Base-by-base conservation (phyloP, 2,888 invertebrate genomes). In the Alsophila aescularia region DNA sequence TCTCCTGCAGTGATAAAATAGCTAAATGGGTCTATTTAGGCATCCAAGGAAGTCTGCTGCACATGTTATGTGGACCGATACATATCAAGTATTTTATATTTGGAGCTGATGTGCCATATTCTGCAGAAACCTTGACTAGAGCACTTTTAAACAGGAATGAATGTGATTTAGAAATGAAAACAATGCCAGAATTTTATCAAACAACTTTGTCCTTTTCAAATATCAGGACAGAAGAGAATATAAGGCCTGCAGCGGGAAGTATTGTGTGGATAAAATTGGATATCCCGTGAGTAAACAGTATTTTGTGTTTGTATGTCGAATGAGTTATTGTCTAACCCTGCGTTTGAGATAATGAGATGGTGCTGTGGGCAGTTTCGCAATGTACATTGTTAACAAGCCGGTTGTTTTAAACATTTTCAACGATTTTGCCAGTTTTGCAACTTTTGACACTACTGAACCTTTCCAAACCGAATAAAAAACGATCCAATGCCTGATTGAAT, bases 1-100 rank as follows among this genome's bases (percentile, higher is more conserved):
- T 98, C 70, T 98, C 98, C 0, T 99, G 98, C 82, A 98, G 98
- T 82, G 98, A 99, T 85, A 99, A 99, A 92, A 88, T 99, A 10
- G 94, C 97, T 2, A 95, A 95, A 70, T 99, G 98, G 98, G 95
- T 96, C 74, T 90, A 96, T 57, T 76, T 97, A 27, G 98, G 98
- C 0, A 77, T 97, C 18, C 98, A 97, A 90, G 98, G 98, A 2
- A 94, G 96, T 2, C 84, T 98, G 2, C 77, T 98, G 41, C 94
- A 94, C 59, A 81, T 94, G 57, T 78, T 98, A 18, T 80, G 88
- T 2, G 73, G 90, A 53, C 95, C 96, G 9, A 93, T 98, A 71
- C 94, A 94, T 77, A 85, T 98, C 0, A 84, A 92, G 48, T 93
- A 94, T 47, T 92, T 97, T 54, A 94, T 94, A 48, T 93, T 98